A percentile compares a stretch with the other conserved stretches of the same genome.
These are phyloP conservation scores for Myotis yumanensis DNA, from an alignment of 2,113 vertebrate species.

Conservation along the genomic window DNA sequence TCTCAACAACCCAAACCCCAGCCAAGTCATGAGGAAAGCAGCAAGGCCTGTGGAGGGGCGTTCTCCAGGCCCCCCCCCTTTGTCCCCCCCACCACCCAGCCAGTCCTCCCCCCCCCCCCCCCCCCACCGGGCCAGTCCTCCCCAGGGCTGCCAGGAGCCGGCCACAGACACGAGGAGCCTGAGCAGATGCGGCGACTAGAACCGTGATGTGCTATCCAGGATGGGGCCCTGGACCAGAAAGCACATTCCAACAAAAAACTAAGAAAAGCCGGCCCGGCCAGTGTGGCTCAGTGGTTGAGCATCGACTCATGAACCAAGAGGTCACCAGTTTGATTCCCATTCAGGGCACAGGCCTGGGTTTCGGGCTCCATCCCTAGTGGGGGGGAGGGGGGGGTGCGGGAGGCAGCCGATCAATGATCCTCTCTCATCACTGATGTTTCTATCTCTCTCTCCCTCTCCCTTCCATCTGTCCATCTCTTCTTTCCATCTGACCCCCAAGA, in stretches of 20 bases:
- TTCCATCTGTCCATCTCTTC: no score
- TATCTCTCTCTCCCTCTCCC: no score
- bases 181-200: neutral
- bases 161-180: neutral
- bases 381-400: no score
- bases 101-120: neutral
- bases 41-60: neutral
- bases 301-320: no score
- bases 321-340: no score
- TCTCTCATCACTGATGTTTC: no score
- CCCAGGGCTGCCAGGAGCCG: neutral
- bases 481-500: neutral
- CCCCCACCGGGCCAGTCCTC: no score
- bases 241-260: neutral
- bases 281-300: no score
- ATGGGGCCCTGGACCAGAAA: neutral
- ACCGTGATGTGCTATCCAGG: accelerated
- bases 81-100: no score
- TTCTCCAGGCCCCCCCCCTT: neutral
- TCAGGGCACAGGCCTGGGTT: no score
- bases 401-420: no score
- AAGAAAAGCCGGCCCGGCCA: neutral
- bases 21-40: neutral
- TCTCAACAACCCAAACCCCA: neutral
- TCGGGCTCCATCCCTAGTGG: no score